A percentile compares a stretch with the other conserved stretches of the same genome.
Evolutionary conservation across 1,140 invertebrate genomes (phyloP).

Genomic region (Trigoniulus corallinus): DNA sequence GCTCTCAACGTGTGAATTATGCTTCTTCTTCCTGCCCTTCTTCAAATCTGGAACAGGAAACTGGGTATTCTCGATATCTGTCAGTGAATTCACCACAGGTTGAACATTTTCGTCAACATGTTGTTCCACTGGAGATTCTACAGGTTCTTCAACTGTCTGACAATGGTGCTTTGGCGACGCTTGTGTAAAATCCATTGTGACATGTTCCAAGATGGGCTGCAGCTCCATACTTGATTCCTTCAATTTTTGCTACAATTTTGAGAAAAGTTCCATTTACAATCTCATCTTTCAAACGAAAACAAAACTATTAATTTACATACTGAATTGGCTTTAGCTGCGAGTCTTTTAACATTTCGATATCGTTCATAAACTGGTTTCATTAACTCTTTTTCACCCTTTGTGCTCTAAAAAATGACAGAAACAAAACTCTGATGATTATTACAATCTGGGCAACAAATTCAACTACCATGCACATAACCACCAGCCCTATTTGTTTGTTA

Average conservation of each 20-base stretch:
- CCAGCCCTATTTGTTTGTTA: too few species aligned
- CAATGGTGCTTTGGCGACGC: conserved; percentile 26
- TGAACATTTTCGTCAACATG: too few species aligned
- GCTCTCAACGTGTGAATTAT: not conserved
- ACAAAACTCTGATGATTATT: too few species aligned
- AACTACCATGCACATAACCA: too few species aligned
- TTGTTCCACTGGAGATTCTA: not conserved
- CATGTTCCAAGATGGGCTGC: conserved; percentile 83
- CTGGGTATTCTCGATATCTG: too few species aligned
- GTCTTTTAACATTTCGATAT: conserved; percentile 66
- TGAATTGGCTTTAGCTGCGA: conserved; percentile 44
- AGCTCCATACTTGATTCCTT: conserved; percentile 56
- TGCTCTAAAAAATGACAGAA: conserved; percentile 23
- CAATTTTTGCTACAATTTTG: conserved; percentile 33
- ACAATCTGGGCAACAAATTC: too few species aligned
- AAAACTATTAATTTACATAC: conserved; percentile 30
- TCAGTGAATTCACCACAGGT: too few species aligned
- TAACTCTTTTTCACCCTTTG: conserved; percentile 61
- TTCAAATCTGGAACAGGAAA: too few species aligned
- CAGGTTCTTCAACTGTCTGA: not conserved
- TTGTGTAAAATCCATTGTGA: conserved; percentile 66
- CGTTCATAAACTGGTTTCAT: conserved; percentile 76
- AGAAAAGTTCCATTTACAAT: conserved; percentile 8
- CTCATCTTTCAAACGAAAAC: conserved; percentile 3
- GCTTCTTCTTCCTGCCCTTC: too few species aligned